phyloP scores from a whole-genome alignment of 2,797 vertebrate species.

The Lutjanus campechanus region DNA sequence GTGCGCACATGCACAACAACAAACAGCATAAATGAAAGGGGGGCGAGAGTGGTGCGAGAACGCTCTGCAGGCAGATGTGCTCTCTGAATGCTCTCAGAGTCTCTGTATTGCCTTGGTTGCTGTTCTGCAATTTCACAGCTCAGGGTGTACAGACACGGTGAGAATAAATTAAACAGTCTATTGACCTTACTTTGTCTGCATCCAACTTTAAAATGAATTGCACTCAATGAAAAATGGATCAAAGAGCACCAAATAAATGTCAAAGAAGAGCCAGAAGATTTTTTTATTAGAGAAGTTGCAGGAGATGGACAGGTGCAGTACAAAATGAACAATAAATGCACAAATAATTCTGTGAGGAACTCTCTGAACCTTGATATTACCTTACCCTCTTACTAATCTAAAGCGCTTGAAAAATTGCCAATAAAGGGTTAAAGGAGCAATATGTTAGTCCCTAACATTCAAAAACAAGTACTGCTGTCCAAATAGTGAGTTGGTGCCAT shows the following conservation, averaged over 20 bases:
- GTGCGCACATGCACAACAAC: slow-evolving; percentile 28
- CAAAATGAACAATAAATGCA: slow-evolving; percentile 18
- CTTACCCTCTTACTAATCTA: background rate
- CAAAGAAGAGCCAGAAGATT: background rate
- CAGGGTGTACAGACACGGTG: slow-evolving; percentile 62
- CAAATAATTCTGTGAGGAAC: slow-evolving; percentile 1
- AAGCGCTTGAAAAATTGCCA: background rate
- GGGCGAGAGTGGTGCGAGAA: slow-evolving; percentile 5
- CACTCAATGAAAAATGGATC: slow-evolving; percentile 56
- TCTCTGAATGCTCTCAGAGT: slow-evolving; percentile 56
- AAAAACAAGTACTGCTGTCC: too few species aligned
- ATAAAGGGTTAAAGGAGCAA: background rate
- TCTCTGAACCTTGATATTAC: background rate
- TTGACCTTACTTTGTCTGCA: slow-evolving; percentile 69
- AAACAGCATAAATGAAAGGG: slow-evolving; percentile 45
- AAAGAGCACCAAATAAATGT: slow-evolving; percentile 35
- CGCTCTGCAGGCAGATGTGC: slow-evolving; percentile 56
- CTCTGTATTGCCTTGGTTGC: slow-evolving; percentile 54
- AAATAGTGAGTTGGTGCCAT: too few species aligned
- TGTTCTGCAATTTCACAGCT: slow-evolving; percentile 81
- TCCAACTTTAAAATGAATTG: slow-evolving; percentile 62
- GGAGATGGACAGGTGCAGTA: slow-evolving; percentile 4
- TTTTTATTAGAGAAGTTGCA: slow-evolving; percentile 8
- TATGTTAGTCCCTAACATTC: too few species aligned
- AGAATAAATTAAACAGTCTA: slow-evolving; percentile 72